phyloP scores from a whole-genome alignment of 1,140 invertebrate species.

The Protaetia brevitarsis region DNA sequence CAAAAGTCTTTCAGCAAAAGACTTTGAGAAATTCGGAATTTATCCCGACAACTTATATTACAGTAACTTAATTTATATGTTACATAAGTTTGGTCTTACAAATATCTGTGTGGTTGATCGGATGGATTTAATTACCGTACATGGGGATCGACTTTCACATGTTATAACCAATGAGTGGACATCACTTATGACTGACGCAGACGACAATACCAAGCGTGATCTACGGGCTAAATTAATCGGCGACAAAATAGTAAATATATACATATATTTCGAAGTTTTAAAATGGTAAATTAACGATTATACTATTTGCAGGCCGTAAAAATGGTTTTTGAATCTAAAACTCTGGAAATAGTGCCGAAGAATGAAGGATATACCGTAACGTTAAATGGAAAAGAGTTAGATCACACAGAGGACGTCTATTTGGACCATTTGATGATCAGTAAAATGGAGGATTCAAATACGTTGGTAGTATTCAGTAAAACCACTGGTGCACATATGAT shows the following conservation, averaged over 20 bases:
- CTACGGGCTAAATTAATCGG: background rate
- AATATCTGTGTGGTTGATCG: background rate
- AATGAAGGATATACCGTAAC: background rate
- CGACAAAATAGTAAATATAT: background rate
- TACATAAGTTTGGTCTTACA: background rate
- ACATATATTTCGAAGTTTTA: background rate
- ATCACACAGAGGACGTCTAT: background rate
- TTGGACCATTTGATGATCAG: background rate
- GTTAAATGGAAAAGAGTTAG: background rate
- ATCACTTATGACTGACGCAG: background rate
- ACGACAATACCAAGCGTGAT: background rate
- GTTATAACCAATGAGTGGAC: constrained; percentile 2
- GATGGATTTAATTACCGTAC: background rate
- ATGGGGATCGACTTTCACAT: background rate
- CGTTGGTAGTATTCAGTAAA: background rate
- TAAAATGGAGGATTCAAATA: background rate
- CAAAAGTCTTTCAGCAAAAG: background rate
- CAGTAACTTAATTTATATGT: background rate
- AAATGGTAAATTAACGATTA: background rate
- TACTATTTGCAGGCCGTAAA: constrained; percentile 3
- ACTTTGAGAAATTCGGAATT: background rate
- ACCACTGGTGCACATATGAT: background rate
- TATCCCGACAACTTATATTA: constrained; percentile 5
- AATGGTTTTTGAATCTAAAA: background rate
- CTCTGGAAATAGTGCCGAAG: background rate